These are phyloP conservation scores for Nymphicus hollandicus DNA, from an alignment of 2,113 vertebrate genomes.

Conservation along the genomic window DNA sequence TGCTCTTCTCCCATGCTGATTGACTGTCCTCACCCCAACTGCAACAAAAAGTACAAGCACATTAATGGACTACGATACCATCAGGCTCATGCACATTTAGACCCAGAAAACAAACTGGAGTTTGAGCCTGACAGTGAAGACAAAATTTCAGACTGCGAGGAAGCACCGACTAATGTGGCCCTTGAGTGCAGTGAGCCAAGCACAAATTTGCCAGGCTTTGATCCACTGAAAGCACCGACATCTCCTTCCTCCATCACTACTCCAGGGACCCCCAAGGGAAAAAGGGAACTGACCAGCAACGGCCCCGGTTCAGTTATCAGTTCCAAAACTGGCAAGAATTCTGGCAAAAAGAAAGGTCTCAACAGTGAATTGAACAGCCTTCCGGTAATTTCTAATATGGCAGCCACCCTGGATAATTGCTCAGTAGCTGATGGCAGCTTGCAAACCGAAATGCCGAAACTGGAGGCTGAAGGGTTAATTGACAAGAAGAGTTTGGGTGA, in stretches of 20 bases:
- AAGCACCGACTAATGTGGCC: conserved; percentile 81
- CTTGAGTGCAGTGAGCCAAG: conserved; percentile 85
- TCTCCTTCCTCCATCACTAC: conserved; percentile 84
- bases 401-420: conserved; percentile 87
- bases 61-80: conserved; percentile 97
- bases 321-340: conserved; percentile 87
- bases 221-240: conserved; percentile 81
- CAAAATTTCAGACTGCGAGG: conserved; percentile 94
- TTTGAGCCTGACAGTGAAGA: conserved; percentile 92
- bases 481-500: conserved; percentile 88
- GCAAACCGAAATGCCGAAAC: conserved; percentile 92
- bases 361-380: conserved; percentile 87
- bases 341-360: conserved; percentile 88
- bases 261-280: conserved; percentile 88
- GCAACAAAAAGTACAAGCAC: conserved; percentile 99
- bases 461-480: conserved; percentile 93
- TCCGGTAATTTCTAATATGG: conserved; percentile 96
- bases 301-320: conserved; percentile 77
- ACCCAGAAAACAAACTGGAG: conserved; percentile 90
- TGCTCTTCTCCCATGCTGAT: conserved; percentile 94
- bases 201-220: conserved; percentile 71
- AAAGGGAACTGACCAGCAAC: conserved; percentile 84
- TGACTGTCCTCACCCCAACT: conserved; percentile 97
- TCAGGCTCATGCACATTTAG: conserved; percentile 96
- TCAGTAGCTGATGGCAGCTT: conserved; percentile 81